Evolutionary conservation across 2,888 invertebrate genomes (phyloP), one percentile per base, ranked within the genome.

Genomic region (Seira ritae): DNA sequence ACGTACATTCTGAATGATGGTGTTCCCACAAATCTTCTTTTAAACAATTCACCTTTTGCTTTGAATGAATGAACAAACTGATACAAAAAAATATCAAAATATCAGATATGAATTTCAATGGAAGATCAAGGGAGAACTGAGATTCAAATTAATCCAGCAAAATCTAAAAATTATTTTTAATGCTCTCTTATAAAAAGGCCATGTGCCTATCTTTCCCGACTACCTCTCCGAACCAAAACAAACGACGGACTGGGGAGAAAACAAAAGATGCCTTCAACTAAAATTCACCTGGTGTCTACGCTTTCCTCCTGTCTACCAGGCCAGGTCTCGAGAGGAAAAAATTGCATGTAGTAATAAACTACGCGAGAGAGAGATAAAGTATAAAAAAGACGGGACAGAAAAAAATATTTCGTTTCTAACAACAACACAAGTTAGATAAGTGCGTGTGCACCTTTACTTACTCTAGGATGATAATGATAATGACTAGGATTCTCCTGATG

Each of bases 201-300:
- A 31, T 31, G n/a, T n/a, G 31, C 31, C 8, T 31, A 31, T 2
- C 31, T 31, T 31, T 31, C 8, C 8, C 8, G 31, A 31, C 31
- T 31, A 82, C 82, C 55, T 82, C 22, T 72, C 82, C 24, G 76
- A 66, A 71, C 60, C 76, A 77, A 67, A 82, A 82, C 82, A 82
- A 77, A 68, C 23, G 67, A 42, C 37, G 70, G 50, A 82, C 82
- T 82, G 82, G 72, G 66, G 66, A 31, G 60, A 55, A 82, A 77
- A 72, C 82, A 77, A 82, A 82, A 76, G 71, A 46, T 71, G 46
- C 71, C 72, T 55, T 55, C 37, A 10, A 50, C 37, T 77, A 81
- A 82, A 67, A 76, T 65, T 55, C 17, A 70, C 68, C 24, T 24
- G 19, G 37, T 74, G 46, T 66, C 80, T 65, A 37, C 65, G 8